Base-by-base conservation (phyloP, 2,888 invertebrate species). In the Papilio elwesi region DNA sequence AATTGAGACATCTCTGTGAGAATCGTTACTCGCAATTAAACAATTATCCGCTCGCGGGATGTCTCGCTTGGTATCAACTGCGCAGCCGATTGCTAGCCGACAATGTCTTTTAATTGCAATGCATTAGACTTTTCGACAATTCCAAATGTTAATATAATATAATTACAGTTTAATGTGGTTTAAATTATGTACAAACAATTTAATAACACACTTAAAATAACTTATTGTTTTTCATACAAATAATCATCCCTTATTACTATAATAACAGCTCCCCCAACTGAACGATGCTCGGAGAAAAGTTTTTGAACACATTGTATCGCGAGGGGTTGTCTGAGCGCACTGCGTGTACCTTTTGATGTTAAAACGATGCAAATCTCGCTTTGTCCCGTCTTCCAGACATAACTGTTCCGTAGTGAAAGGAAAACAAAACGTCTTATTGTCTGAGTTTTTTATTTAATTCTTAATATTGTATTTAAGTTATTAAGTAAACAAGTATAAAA, bases 51-150 rank as follows among this genome's bases (percentile, higher is more conserved):
- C 48, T 43, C 52, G 55, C 70, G 9, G 43, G 67, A 71, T 53
- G 67, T 71, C 68, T 63, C 43, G 57, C 43, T 36, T n/a, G 15
- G 38, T 53, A 62, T 59, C 67, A 47, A 67, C 47, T 16, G 36
- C 62, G 36, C 52, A 51, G 43, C 43, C 59, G 51, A 71, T 71
- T 71, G 59, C 57, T 52, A 48, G 11, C n/a, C 55, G 48, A 36
- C 67, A 67, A 67, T 71, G 62, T 68, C 52, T 71, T 53, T 66
- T 62, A 71, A 71, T 71, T 52, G 67, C 59, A 12, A 63, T 52
- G 52, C 67, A 53, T 67, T 67, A 65, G 26, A 67, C 48, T 57
- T 16, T 59, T 69, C 51, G 15, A 71, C 13, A 15, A 62, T 16
- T 69, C 16, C 1, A 12, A 63, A 52, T 36, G 62, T n/a, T n/a